Evolutionary conservation across 2,113 vertebrate species (phyloP).

Genomic region (Pygoscelis antarcticus): DNA sequence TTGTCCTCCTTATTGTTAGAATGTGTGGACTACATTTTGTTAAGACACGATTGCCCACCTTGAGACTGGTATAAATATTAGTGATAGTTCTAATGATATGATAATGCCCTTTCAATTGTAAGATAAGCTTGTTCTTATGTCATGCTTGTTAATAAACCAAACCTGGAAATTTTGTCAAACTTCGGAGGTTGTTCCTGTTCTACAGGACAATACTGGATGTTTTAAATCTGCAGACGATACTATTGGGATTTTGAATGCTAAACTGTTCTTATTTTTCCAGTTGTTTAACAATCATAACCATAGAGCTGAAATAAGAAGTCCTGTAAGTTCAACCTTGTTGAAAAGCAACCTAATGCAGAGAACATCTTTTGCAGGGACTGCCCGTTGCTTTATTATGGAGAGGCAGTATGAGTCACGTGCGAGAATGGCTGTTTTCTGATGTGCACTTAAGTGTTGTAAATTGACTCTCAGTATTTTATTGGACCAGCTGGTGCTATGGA

Average conservation of each 20-base stretch:
- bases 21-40: not conserved
- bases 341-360: not conserved
- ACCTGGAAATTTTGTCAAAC: not conserved
- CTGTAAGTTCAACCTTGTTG: not conserved
- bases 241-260: not conserved
- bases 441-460: not conserved
- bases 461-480: not conserved
- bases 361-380: not conserved
- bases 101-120: not conserved
- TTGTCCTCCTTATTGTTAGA: not conserved
- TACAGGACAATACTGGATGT: not conserved
- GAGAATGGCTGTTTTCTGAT: not conserved
- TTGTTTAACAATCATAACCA: not conserved
- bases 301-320: not conserved
- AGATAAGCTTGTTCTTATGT: not conserved
- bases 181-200: not conserved
- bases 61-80: not conserved
- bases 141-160: not conserved
- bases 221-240: not conserved
- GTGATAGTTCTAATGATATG: not conserved
- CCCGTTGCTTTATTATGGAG: not conserved
- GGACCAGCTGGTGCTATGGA: not conserved
- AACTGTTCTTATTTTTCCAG: not conserved
- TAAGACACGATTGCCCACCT: not conserved
- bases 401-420: not conserved